These are phyloP conservation scores for Halictus ligatus DNA, from an alignment of 2,888 invertebrate species.

Conservation along the genomic window DNA sequence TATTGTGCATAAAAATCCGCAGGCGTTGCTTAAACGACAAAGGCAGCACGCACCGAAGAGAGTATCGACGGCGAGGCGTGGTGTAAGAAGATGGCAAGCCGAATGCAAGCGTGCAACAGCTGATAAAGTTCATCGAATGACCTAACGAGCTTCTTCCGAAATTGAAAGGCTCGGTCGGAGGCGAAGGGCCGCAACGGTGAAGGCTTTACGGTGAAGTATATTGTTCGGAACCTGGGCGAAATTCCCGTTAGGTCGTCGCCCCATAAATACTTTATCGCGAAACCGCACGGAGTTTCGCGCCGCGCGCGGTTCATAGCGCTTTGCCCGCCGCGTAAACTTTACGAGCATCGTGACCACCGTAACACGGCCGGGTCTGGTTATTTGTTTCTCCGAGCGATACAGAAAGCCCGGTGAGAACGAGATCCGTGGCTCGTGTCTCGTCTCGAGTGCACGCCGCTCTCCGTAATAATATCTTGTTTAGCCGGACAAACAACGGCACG, in stretches of 20 bases:
- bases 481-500: slow-evolving; percentile 82
- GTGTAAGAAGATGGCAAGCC: neutral
- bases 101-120: neutral
- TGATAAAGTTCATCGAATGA: neutral
- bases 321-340: slow-evolving; percentile 20
- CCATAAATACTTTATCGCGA: slow-evolving; percentile 26
- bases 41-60: neutral
- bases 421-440: slow-evolving; percentile 48
- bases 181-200: neutral
- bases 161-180: neutral
- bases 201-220: neutral
- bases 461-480: slow-evolving; percentile 81
- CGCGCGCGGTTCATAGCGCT: slow-evolving; percentile 12
- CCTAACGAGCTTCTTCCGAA: neutral
- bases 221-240: neutral
- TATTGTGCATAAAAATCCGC: too few species aligned
- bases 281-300: slow-evolving; percentile 4
- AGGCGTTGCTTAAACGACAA: too few species aligned
- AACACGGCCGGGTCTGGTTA: slow-evolving; percentile 41
- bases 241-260: slow-evolving; percentile 16
- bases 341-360: slow-evolving; percentile 29
- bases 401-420: slow-evolving; percentile 37
- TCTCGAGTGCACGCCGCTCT: slow-evolving; percentile 43
- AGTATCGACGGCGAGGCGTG: neutral
- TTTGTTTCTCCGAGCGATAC: slow-evolving; percentile 58